phyloP scores from a whole-genome alignment of 1,140 invertebrate genomes.

The Tetragnatha versicolor region DNA sequence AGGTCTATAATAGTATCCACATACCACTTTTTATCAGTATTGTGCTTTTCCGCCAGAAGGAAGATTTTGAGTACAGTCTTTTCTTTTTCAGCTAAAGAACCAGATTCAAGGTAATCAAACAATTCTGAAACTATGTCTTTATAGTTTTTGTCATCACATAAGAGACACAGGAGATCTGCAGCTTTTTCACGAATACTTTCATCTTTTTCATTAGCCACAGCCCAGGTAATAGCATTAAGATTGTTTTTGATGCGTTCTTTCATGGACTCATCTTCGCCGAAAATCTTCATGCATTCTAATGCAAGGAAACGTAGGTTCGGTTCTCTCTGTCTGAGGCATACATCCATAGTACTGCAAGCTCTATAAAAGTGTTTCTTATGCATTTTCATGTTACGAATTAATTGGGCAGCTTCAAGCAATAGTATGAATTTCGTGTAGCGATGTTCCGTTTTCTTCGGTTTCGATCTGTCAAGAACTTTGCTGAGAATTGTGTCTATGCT shows the following conservation, averaged over 20 bases:
- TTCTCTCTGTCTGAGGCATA: constrained; percentile 97
- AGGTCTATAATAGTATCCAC: constrained; percentile 99
- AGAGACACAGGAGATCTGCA: constrained; percentile 99
- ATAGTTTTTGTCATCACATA: constrained; percentile 99
- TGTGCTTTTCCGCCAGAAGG: constrained; percentile 99
- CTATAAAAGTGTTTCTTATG: constrained; percentile 95
- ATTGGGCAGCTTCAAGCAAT: constrained; percentile 98
- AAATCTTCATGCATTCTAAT: constrained; percentile 97
- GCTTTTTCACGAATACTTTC: constrained; percentile 97
- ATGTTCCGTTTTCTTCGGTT: constrained; percentile 99
- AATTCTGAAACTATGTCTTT: constrained; percentile 99
- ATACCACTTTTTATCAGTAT: constrained; percentile 98
- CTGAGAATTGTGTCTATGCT: constrained; percentile 99
- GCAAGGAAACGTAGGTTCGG: constrained; percentile 98
- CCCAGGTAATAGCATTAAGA: constrained; percentile 98
- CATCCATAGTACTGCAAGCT: constrained; percentile 97
- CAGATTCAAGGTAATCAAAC: constrained; percentile 97
- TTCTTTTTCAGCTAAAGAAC: constrained; percentile 99
- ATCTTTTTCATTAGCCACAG: constrained; percentile 99
- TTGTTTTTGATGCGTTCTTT: constrained; percentile 99
- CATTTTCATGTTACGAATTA: constrained; percentile 97
- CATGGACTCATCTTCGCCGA: constrained; percentile 98
- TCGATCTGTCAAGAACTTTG: constrained; percentile 98
- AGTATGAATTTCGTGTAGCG: constrained; percentile 99
- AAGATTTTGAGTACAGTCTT: constrained; percentile 99